Conservation (phyloP, 2,797 vertebrate species). For the Hoplostethus mediterraneus region DNA sequence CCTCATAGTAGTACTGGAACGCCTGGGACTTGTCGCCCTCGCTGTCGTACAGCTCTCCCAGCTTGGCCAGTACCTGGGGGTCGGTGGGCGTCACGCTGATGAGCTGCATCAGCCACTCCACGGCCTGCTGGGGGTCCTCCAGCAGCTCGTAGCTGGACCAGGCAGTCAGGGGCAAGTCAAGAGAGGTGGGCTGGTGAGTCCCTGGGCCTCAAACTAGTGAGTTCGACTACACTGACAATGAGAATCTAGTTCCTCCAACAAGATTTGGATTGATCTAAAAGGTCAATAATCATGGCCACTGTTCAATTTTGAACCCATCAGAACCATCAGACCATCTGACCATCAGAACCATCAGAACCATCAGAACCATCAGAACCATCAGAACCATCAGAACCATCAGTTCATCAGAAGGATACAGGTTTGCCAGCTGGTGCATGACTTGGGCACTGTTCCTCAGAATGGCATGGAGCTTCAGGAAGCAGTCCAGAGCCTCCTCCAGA, state of each 20-base stretch:
- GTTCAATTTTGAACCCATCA: no score
- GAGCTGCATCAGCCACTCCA: constrained; percentile 95
- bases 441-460: constrained; percentile 93
- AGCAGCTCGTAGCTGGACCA: constrained; percentile 90
- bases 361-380: no score
- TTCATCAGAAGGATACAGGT: constrained; percentile 90
- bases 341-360: no score
- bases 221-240: no score
- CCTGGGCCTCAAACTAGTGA: background rate
- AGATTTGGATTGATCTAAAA: no score
- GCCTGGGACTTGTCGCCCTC: constrained; percentile 98
- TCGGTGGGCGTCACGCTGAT: constrained; percentile 94
- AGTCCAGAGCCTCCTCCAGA: constrained; percentile 93
- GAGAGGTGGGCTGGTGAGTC: background rate
- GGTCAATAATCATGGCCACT: no score
- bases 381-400: no score
- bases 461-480: constrained; percentile 95
- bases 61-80: constrained; percentile 89
- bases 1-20: constrained; percentile 97
- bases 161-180: constrained; percentile 50
- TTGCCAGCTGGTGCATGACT: constrained; percentile 94
- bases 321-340: no score
- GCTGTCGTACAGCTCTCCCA: constrained; percentile 91
- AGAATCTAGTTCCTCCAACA: no score
- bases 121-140: constrained; percentile 92